Conservation (phyloP, 1,140 invertebrate species). For the Aphis craccivora region DNA sequence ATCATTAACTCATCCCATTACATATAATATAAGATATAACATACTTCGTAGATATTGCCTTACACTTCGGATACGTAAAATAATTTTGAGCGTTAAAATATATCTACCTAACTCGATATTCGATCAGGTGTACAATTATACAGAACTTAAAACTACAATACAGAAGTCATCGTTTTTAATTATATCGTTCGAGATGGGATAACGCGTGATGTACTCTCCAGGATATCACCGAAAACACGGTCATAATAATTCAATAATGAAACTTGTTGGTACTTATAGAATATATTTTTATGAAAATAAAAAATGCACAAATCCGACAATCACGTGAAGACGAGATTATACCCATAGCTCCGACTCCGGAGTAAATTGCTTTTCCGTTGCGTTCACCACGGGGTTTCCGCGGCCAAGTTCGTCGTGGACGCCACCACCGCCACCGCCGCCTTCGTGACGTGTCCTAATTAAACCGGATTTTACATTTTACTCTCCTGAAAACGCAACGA, state of each 20-base stretch:
- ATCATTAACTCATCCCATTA: too few species aligned
- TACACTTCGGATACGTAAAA: too few species aligned
- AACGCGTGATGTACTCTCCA: background rate
- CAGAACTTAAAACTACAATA: background rate
- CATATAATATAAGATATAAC: too few species aligned
- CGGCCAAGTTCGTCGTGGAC: conserved; percentile 4
- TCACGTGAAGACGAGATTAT: conserved; percentile 23
- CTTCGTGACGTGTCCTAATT: conserved; percentile 51
- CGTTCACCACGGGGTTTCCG: conserved; percentile 29
- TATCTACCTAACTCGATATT: background rate
- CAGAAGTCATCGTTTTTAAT: conserved; percentile 50
- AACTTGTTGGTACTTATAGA: background rate
- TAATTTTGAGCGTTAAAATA: background rate
- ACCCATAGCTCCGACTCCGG: background rate
- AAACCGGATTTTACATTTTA: conserved; percentile 47
- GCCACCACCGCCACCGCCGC: background rate
- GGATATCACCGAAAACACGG: background rate
- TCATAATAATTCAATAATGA: conserved; percentile 39
- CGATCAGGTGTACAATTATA: background rate
- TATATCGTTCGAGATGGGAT: background rate
- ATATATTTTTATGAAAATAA: background rate
- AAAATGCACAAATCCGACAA: background rate
- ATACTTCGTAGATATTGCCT: too few species aligned
- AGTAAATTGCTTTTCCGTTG: conserved; percentile 33
- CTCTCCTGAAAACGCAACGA: background rate